Percentiles rank a stretch among this genome's conserved stretches.
phyloP scores from a whole-genome alignment of 2,797 vertebrate species.

The Crocodylus rhombifer region DNA sequence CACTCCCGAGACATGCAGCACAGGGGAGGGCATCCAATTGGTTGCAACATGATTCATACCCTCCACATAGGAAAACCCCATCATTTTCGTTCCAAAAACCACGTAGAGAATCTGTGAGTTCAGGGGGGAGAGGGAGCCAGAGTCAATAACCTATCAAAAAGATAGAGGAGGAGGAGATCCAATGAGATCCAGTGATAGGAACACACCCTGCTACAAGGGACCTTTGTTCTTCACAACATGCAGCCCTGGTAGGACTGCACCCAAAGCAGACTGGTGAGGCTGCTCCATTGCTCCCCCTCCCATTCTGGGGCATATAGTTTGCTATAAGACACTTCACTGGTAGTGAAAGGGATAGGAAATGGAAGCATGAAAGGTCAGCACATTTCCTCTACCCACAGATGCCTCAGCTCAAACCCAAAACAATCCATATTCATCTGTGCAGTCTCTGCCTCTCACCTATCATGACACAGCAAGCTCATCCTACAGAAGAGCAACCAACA shows the following conservation, averaged over 20 bases:
- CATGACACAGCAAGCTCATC: not conserved
- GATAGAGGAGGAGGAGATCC: not conserved
- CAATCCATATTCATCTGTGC: not conserved
- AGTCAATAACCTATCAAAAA: not conserved
- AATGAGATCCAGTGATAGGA: not conserved
- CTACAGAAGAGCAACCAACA: too few species aligned
- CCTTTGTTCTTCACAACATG: not conserved
- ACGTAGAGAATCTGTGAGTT: not conserved
- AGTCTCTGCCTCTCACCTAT: not conserved
- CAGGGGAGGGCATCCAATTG: not conserved
- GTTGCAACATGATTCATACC: not conserved
- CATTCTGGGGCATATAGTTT: not conserved
- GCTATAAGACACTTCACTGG: not conserved
- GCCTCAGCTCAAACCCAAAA: slow-evolving; percentile 34
- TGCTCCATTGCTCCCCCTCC: not conserved
- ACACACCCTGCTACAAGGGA: not conserved
- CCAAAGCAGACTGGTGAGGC: not conserved
- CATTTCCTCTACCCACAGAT: not conserved
- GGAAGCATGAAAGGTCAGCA: not conserved
- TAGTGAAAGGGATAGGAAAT: not conserved
- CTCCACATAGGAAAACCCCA: not conserved
- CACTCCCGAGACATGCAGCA: not conserved
- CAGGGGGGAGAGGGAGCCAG: not conserved
- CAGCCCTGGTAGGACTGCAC: not conserved
- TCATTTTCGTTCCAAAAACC: not conserved